Conservation (phyloP, 2,888 invertebrate species). For the Lottia gigantea region DNA sequence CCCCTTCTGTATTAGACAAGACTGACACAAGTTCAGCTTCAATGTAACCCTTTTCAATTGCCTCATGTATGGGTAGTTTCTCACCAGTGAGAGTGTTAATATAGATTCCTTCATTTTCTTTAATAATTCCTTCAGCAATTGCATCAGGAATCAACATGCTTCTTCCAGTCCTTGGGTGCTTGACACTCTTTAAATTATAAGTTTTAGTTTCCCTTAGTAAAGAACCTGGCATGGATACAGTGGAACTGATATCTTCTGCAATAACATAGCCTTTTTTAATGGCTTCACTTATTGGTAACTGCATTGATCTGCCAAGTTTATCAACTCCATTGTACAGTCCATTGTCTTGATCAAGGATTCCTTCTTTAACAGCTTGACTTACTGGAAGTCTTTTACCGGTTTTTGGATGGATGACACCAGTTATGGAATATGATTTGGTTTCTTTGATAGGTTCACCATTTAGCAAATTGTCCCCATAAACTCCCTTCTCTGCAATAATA, state of each 20-base stretch:
- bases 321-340: conserved; percentile 72
- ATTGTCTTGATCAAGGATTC: conserved; percentile 75
- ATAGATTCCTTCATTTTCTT: conserved; percentile 75
- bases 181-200: conserved; percentile 71
- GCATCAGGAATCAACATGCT: conserved; percentile 89
- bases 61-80: conserved; percentile 83
- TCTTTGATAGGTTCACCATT: conserved; percentile 71
- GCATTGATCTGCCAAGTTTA: conserved; percentile 73
- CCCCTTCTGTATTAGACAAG: conserved; percentile 83
- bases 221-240: conserved; percentile 89
- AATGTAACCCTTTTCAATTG: conserved; percentile 83
- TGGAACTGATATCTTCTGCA: conserved; percentile 83
- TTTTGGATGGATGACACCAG: conserved; percentile 87
- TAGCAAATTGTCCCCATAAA: conserved; percentile 80
- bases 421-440: conserved; percentile 82
- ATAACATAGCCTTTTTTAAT: conserved; percentile 81
- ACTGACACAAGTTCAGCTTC: conserved; percentile 58
- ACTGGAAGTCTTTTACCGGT: conserved; percentile 87
- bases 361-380: conserved; percentile 75
- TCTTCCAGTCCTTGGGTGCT: conserved; percentile 75
- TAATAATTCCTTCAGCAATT: conserved; percentile 89
- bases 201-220: conserved; percentile 67
- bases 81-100: conserved; percentile 83
- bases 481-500: conserved; percentile 82
- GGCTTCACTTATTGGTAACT: conserved; percentile 84